Base-by-base conservation (phyloP, 2,113 vertebrate species). In the Orientallactaga bullata region DNA sequence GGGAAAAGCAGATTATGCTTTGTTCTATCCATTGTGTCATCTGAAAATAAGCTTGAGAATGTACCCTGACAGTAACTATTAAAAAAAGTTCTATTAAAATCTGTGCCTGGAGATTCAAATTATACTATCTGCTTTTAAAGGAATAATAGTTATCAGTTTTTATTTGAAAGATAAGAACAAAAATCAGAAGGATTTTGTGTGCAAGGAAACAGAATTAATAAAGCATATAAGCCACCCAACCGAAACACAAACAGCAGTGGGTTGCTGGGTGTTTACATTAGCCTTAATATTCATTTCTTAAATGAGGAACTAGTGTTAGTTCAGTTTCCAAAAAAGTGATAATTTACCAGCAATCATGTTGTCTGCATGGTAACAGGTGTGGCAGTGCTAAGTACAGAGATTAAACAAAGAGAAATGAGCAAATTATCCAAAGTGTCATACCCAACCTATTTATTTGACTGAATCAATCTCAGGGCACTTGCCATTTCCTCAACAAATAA, bases 191-290 rank as follows among this genome's bases (percentile, higher is more conserved):
- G 96, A 84, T 93, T 94, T 12, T 77, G 65, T 84, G 80, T 79
- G 74, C 88, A 91, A 93, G 85, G 95, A 90, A 97, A 98, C 87
- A 94, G 9, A 23, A 89, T 77, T 63, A 92, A 79, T 55, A 97
- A 86, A 89, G 82, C 51, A 32, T 92, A 97, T 94, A 97, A 95
- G 91, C 92, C 94, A 96, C 12, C 90, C 95, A 90, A 95, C 95
- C 35, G 96, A 97, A 98, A 98, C 97, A 60, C 97, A 98, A 98
- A 98, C 94, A 98, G 85, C 93, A 96, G 88, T 97, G 90, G 61
- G 82, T 39, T 96, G 89, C 79, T 92, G 88, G 42, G 15, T 98
- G 60, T 98, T 98, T 98, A 94, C 97, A 95, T 68, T 97, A 68
- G 96, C 89, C 76, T 98, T 97, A 95, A 61, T 87, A 51, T 89